Conservation (phyloP, 2,113 vertebrate genomes). For the Megalops atlanticus region DNA sequence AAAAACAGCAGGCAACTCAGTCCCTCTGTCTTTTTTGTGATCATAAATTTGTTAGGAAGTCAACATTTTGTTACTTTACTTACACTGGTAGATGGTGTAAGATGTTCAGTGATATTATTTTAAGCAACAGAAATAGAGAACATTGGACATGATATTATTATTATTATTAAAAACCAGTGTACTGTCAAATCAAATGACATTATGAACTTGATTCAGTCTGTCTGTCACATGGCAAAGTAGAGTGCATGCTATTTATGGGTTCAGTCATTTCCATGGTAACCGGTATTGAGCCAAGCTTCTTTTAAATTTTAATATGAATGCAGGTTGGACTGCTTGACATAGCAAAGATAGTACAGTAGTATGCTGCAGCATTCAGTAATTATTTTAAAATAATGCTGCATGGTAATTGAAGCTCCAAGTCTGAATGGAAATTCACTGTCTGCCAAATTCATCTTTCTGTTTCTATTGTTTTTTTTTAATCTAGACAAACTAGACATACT, state of each 20-base stretch:
- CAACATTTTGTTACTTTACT: too few species aligned
- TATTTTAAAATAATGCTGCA: constrained; percentile 1
- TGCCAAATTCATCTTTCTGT: too few species aligned
- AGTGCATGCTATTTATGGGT: constrained; percentile 52
- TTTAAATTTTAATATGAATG: constrained; percentile 44
- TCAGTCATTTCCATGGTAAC: constrained; percentile 55
- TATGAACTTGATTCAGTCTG: constrained; percentile 48
- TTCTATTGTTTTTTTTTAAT: too few species aligned
- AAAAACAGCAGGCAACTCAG: not conserved
- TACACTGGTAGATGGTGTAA: too few species aligned
- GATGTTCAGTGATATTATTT: too few species aligned
- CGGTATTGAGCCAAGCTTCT: constrained; percentile 53
- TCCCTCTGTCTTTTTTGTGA: not conserved
- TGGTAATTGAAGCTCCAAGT: too few species aligned
- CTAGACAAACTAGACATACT: too few species aligned
- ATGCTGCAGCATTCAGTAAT: constrained; percentile 37
- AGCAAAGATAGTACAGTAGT: constrained; percentile 36
- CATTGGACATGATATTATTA: too few species aligned
- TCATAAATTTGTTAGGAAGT: not conserved
- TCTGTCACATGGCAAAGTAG: constrained; percentile 24
- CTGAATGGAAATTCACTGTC: too few species aligned
- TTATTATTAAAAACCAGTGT: not conserved
- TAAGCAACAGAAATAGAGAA: too few species aligned
- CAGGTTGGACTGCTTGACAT: constrained; percentile 24
- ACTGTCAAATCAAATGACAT: constrained; percentile 12